These are phyloP conservation scores for Calosoma granatense DNA, from an alignment of 1,140 invertebrate genomes.

Conservation along the genomic window DNA sequence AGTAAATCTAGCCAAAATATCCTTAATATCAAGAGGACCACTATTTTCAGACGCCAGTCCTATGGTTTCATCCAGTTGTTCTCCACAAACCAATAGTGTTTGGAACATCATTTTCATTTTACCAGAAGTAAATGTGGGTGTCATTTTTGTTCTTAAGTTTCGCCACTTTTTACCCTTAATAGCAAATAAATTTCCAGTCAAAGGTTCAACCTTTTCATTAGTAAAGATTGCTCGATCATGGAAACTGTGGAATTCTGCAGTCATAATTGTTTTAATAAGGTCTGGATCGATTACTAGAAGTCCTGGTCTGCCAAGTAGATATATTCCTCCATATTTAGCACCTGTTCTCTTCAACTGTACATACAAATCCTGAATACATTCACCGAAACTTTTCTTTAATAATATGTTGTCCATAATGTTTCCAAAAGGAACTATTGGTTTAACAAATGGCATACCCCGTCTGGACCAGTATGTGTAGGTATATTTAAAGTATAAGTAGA, in stretches of 20 bases:
- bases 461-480: not conserved
- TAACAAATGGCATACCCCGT: constrained; percentile 15
- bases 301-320: not conserved
- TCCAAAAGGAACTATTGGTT: constrained; percentile 37
- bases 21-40: constrained; percentile 27
- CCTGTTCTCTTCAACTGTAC: not conserved
- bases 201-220: constrained; percentile 38
- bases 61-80: not conserved
- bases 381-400: not conserved
- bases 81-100: constrained; percentile 5
- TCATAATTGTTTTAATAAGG: constrained; percentile 26
- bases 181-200: constrained; percentile 39
- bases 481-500: not conserved
- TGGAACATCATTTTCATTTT: not conserved
- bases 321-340: not conserved
- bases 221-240: constrained; percentile 18
- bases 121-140: not conserved
- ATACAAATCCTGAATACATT: constrained; percentile 25
- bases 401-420: constrained; percentile 27
- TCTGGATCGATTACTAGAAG: constrained; percentile 22
- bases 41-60: constrained; percentile 32
- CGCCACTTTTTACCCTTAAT: constrained; percentile 28
- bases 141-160: not conserved
- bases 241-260: constrained; percentile 31
- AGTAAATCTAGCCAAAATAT: constrained; percentile 33